A percentile compares a stretch with the other conserved stretches of the same genome.
These are phyloP conservation scores for Melikaiella ostensackeni DNA, from an alignment of 2,888 invertebrate species.

Conservation along the genomic window DNA sequence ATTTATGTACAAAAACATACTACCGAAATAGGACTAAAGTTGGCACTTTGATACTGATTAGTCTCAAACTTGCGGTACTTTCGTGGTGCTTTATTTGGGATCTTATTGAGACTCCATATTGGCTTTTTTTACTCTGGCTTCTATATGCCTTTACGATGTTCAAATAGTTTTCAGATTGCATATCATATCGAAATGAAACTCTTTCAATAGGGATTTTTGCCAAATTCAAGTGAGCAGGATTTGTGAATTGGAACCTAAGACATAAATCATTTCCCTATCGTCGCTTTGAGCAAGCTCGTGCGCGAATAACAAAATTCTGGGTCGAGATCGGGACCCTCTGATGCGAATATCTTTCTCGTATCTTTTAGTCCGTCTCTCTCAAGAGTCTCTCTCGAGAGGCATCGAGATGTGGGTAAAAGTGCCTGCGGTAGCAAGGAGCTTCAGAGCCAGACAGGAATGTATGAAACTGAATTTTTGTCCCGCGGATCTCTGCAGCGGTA, in stretches of 20 bases:
- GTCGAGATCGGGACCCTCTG: conserved; percentile 52
- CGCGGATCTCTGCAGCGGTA: conserved; percentile 30
- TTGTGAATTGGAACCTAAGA: conserved; percentile 27
- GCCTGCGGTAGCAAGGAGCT: conserved; percentile 57
- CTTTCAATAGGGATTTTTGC: conserved; percentile 37
- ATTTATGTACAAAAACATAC: too few relatives aligned
- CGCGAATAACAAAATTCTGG: conserved; percentile 49
- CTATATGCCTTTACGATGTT: not conserved
- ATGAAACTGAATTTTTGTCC: conserved; percentile 70
- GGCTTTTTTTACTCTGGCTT: too few relatives aligned
- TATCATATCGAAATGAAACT: not conserved
- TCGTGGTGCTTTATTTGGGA: too few relatives aligned
- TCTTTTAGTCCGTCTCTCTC: conserved; percentile 47
- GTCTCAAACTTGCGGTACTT: too few relatives aligned
- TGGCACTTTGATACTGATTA: too few relatives aligned
- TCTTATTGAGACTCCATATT: too few relatives aligned
- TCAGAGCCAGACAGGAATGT: conserved; percentile 68
- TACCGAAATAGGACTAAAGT: too few relatives aligned
- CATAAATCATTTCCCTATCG: conserved; percentile 31
- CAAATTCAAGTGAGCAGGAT: conserved; percentile 26
- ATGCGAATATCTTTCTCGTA: conserved; percentile 38
- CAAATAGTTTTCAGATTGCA: not conserved
- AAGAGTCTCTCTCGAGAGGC: conserved; percentile 49
- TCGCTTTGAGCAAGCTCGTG: conserved; percentile 30
- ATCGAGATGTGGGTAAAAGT: conserved; percentile 50